Conservation (phyloP, 2,113 vertebrate genomes). For the Macrotus californicus region DNA sequence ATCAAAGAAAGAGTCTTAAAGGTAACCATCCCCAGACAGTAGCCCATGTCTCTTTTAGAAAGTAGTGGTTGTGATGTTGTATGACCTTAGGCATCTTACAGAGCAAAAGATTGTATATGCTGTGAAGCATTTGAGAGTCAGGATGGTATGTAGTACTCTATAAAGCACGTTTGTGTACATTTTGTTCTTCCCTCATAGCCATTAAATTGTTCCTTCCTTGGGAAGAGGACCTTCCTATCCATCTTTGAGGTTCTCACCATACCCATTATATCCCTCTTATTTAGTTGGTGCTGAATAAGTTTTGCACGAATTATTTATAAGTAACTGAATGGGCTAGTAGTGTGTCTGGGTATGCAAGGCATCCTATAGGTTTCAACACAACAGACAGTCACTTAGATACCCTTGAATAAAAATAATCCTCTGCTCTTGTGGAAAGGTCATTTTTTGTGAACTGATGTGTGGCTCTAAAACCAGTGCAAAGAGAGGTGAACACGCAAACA, state of each 20-base stretch:
- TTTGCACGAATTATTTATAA: neutral
- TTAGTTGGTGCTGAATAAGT: neutral
- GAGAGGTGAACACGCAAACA: neutral
- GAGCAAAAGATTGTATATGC: neutral
- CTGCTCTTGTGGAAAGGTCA: neutral
- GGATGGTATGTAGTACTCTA: neutral
- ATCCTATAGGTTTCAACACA: neutral
- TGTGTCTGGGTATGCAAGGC: neutral
- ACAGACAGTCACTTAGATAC: neutral
- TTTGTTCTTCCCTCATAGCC: neutral
- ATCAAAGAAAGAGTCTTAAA: neutral
- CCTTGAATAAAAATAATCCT: neutral
- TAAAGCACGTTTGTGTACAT: neutral
- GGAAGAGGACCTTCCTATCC: neutral
- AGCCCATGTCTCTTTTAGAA: neutral
- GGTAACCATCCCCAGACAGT: neutral
- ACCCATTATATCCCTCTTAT: neutral
- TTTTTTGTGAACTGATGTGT: neutral
- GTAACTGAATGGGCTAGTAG: neutral
- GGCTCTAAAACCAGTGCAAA: neutral
- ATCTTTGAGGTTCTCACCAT: neutral
- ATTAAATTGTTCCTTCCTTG: neutral
- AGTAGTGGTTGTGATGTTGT: neutral
- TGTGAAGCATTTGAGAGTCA: neutral
- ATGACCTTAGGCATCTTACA: neutral